Percentiles rank a stretch among this genome's conserved stretches.
Evolutionary conservation across 2,113 vertebrate genomes (phyloP).

Genomic region (Athene noctua): DNA sequence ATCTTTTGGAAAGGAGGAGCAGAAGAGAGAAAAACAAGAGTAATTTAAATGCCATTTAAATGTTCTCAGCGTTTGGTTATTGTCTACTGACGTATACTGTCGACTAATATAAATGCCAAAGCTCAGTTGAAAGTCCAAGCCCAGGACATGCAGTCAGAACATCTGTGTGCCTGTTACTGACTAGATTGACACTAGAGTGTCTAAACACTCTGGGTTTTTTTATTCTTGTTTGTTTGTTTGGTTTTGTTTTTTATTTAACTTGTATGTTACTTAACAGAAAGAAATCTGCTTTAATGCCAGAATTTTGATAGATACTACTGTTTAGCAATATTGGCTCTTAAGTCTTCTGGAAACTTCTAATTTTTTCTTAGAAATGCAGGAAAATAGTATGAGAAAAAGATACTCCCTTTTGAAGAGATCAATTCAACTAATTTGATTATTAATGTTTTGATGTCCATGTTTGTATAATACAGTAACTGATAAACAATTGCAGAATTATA

Average conservation of each 20-base stretch:
- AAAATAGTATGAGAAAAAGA: not conserved
- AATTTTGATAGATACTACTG: not conserved
- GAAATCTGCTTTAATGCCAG: not conserved
- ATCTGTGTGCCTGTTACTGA: not conserved
- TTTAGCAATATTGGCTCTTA: not conserved
- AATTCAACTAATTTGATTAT: not conserved
- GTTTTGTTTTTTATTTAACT: not conserved
- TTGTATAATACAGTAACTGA: not conserved
- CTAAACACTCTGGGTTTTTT: not conserved
- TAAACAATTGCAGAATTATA: not conserved
- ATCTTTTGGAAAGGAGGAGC: not conserved
- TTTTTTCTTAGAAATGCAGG: not conserved
- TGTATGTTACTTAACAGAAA: not conserved
- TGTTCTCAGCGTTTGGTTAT: not conserved
- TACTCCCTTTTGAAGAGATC: not conserved
- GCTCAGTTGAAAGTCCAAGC: not conserved
- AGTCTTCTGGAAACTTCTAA: not conserved
- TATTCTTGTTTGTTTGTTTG: rapidly evolving
- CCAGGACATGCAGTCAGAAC: not conserved
- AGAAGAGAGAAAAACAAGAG: not conserved
- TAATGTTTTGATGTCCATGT: not conserved
- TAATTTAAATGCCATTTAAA: not conserved
- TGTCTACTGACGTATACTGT: not conserved
- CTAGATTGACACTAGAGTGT: not conserved
- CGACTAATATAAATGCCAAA: not conserved